Percentiles rank a stretch among this genome's conserved stretches.
Conservation (phyloP, 2,113 vertebrate species). For the Psammodynastes pulverulentus region DNA sequence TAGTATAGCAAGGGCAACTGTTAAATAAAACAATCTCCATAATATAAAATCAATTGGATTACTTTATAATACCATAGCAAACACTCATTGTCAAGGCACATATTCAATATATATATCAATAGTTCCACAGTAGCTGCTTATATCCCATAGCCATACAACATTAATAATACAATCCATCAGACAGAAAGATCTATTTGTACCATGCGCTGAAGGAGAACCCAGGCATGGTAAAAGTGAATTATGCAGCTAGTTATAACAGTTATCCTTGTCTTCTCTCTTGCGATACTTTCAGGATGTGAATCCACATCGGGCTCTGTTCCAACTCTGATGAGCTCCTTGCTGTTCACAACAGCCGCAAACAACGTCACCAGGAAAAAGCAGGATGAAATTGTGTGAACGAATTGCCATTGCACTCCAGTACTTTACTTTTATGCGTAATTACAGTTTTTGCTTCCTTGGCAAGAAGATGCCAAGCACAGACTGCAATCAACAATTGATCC, state of each 20-base stretch:
- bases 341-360: background rate
- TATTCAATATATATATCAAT: background rate
- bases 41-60: background rate
- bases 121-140: background rate
- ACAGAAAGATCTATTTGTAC: background rate
- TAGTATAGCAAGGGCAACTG: background rate
- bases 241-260: background rate
- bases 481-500: background rate
- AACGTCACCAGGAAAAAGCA: background rate
- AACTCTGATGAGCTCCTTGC: background rate
- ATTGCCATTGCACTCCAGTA: background rate
- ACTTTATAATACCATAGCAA: background rate
- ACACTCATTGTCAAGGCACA: background rate
- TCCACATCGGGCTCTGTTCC: background rate
- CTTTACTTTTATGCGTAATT: background rate
- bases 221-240: background rate
- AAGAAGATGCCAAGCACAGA: background rate
- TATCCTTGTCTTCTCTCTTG: background rate
- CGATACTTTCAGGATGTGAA: background rate
- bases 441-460: background rate
- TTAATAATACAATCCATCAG: background rate
- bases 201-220: background rate
- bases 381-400: background rate
- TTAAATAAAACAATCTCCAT: background rate
- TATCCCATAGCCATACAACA: background rate